Evolutionary conservation across 1,140 invertebrate species (phyloP).

Genomic region (Sipha flava): DNA sequence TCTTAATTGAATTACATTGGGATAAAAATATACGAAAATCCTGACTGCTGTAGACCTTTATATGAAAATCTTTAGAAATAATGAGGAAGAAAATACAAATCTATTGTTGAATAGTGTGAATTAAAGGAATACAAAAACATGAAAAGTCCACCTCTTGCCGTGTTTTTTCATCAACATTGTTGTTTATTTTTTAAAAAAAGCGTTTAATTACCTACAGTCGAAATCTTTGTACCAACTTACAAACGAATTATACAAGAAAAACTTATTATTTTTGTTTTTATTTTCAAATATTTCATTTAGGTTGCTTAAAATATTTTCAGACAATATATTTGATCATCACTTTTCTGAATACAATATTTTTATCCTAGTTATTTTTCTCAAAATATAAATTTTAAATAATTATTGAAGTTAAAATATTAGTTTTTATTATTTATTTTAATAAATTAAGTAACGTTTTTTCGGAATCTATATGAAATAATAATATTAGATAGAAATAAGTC

Average conservation of each 20-base stretch:
- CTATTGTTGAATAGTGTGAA: not conserved
- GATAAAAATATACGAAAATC: not conserved
- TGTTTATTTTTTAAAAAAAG: not conserved
- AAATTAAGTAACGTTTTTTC: too few relatives aligned
- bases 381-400: too few relatives aligned
- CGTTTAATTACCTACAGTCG: not conserved
- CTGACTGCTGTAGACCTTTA: not conserved
- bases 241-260: not conserved
- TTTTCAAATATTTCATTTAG: too few relatives aligned
- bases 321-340: too few relatives aligned
- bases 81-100: not conserved
- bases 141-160: not conserved
- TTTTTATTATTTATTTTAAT: too few relatives aligned
- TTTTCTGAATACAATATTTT: too few relatives aligned
- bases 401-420: too few relatives aligned
- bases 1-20: not conserved
- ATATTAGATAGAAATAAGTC: too few relatives aligned
- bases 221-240: not conserved
- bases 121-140: not conserved
- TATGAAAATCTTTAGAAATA: not conserved
- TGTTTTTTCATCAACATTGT: not conserved
- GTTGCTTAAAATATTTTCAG: too few relatives aligned
- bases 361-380: too few relatives aligned
- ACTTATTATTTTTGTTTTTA: not conserved
- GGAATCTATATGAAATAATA: too few relatives aligned